These are phyloP conservation scores for Clarias platycephalus DNA, from an alignment of 2,797 vertebrate species.

Conservation along the genomic window DNA sequence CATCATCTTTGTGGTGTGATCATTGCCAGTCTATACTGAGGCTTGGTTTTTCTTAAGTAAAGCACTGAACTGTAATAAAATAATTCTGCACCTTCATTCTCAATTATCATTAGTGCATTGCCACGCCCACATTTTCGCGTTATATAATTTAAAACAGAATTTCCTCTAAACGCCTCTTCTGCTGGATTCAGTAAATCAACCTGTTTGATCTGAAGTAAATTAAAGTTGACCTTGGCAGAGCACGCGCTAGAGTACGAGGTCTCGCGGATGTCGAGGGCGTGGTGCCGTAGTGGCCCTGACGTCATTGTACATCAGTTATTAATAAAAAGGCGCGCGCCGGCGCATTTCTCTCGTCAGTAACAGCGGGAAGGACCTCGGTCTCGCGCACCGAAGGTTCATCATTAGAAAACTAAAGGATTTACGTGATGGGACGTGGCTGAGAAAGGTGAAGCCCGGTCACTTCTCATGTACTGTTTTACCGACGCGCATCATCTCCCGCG, in stretches of 20 bases:
- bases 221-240: neutral
- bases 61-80: neutral
- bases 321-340: slow-evolving; percentile 3
- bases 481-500: slow-evolving; percentile 30
- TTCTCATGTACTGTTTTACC: neutral
- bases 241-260: neutral
- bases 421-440: neutral
- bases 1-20: neutral
- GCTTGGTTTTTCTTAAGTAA: neutral
- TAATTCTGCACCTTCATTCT: neutral
- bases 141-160: neutral
- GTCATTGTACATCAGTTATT: slow-evolving; percentile 10
- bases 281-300: slow-evolving; percentile 16
- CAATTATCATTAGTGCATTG: neutral
- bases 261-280: slow-evolving; percentile 1
- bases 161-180: neutral
- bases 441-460: neutral
- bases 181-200: neutral
- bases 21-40: neutral
- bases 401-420: neutral
- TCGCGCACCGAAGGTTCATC: neutral
- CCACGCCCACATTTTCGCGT: neutral
- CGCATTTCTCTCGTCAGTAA: neutral
- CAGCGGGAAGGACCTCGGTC: too few species aligned
- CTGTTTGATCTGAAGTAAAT: neutral